Conservation (phyloP, 2,888 invertebrate species). For the Melinaea marsaeus region DNA sequence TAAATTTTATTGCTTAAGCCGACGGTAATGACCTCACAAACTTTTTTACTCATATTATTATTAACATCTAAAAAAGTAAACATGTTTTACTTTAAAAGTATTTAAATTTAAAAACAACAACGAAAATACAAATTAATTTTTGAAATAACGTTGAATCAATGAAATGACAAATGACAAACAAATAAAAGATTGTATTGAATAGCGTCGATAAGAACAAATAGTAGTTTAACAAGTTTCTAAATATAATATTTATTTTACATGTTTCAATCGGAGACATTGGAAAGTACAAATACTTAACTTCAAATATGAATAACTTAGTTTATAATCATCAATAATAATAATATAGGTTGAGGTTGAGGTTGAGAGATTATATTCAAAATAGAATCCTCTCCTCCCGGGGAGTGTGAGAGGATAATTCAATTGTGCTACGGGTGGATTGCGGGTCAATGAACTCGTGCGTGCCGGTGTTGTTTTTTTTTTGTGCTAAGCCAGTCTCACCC, state of each 20-base stretch:
- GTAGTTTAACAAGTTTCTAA: slow-evolving; percentile 32
- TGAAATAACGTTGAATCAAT: background rate
- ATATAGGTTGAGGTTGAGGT: background rate
- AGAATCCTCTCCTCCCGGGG: slow-evolving; percentile 12
- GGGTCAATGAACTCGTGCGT: slow-evolving; percentile 61
- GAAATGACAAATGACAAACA: slow-evolving; percentile 1
- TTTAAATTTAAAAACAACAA: background rate
- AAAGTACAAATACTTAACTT: slow-evolving; percentile 68
- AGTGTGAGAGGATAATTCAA: slow-evolving; percentile 46
- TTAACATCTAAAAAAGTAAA: background rate
- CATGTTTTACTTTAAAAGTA: background rate
- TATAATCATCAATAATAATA: slow-evolving; percentile 17
- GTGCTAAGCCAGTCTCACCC: slow-evolving; percentile 56
- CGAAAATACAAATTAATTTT: background rate
- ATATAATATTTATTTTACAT: slow-evolving; percentile 53
- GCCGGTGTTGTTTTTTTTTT: slow-evolving; percentile 56
- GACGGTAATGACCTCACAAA: background rate
- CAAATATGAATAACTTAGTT: slow-evolving; percentile 54
- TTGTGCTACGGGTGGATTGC: slow-evolving; percentile 33
- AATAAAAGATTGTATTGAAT: background rate
- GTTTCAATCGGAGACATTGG: slow-evolving; percentile 68
- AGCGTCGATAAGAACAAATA: slow-evolving; percentile 13
- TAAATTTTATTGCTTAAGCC: background rate
- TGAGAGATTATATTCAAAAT: slow-evolving; percentile 4
- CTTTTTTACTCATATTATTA: background rate